Percentiles rank a stretch among this genome's conserved stretches.
Evolutionary conservation across 2,888 invertebrate species (phyloP).

Genomic region (Agrotis puta): DNA sequence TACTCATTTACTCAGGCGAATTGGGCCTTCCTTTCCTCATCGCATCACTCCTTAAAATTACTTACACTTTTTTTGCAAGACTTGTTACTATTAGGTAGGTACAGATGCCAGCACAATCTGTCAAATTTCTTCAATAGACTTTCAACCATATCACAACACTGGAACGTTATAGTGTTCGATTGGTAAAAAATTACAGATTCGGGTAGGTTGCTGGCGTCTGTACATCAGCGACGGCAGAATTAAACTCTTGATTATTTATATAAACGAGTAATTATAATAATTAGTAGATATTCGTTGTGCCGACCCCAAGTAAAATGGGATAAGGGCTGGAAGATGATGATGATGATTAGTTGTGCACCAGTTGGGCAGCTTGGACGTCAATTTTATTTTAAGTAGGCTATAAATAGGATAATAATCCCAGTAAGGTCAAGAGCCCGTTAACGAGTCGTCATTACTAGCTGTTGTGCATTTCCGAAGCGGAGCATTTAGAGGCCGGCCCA

Average conservation of each 20-base stretch:
- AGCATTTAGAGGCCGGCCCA: constrained; percentile 56
- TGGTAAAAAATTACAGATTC: too few species aligned
- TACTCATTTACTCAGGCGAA: background rate
- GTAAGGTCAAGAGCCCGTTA: constrained; percentile 50
- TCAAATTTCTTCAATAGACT: too few species aligned
- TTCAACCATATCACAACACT: too few species aligned
- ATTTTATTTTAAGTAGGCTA: background rate
- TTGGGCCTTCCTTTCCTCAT: background rate
- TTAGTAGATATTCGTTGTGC: background rate
- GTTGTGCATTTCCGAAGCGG: constrained; percentile 64
- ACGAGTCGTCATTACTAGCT: constrained; percentile 50
- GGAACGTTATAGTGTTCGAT: too few species aligned
- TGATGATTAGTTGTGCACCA: too few species aligned
- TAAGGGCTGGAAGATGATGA: too few species aligned
- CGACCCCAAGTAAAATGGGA: too few species aligned
- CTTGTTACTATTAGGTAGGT: too few species aligned
- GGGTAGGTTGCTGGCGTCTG: too few species aligned
- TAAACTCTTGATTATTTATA: background rate
- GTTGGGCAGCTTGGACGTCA: background rate
- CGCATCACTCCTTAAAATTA: background rate
- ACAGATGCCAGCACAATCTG: too few species aligned
- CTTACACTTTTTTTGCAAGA: background rate
- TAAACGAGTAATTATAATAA: background rate
- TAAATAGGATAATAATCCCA: constrained; percentile 17
- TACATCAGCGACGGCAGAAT: constrained; percentile 1